phyloP scores from a whole-genome alignment of 2,113 vertebrate genomes.

The Terrapene triunguis region DNA sequence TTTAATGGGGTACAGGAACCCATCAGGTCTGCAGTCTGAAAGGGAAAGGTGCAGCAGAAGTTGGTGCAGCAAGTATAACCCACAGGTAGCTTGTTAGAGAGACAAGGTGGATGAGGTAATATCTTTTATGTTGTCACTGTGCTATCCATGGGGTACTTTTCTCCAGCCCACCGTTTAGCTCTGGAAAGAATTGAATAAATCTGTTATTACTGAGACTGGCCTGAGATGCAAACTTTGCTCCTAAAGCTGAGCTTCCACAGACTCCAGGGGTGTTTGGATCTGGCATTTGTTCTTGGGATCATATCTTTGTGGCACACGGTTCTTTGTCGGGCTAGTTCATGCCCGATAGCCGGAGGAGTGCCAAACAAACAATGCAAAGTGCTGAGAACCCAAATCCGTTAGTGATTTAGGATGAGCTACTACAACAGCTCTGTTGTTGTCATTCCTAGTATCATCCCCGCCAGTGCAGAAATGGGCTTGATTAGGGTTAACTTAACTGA shows the following conservation, averaged over 20 bases:
- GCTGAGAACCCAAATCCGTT: constrained; percentile 28
- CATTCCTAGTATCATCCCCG: constrained; percentile 35
- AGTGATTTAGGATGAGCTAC: neutral
- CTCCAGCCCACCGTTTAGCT: neutral
- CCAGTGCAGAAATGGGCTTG: constrained; percentile 67
- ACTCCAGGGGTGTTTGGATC: constrained; percentile 7
- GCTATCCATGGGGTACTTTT: neutral
- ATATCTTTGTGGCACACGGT: constrained; percentile 50
- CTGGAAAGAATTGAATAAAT: constrained; percentile 4
- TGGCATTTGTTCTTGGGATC: constrained; percentile 57
- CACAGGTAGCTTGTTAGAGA: neutral
- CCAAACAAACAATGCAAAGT: constrained; percentile 2
- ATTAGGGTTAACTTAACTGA: constrained; percentile 84
- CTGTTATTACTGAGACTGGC: neutral
- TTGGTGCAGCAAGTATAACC: neutral
- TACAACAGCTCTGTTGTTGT: constrained; percentile 33
- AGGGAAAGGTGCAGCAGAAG: neutral
- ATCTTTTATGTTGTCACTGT: neutral
- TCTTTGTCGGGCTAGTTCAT: neutral
- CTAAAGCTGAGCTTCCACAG: neutral
- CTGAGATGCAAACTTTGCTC: neutral
- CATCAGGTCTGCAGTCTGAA: neutral
- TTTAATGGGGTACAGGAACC: constrained; percentile 7
- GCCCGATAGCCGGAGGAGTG: constrained; percentile 28
- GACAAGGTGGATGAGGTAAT: neutral